These are phyloP conservation scores for Margarornis squamiger DNA, from an alignment of 2,797 vertebrate genomes.

Conservation along the genomic window DNA sequence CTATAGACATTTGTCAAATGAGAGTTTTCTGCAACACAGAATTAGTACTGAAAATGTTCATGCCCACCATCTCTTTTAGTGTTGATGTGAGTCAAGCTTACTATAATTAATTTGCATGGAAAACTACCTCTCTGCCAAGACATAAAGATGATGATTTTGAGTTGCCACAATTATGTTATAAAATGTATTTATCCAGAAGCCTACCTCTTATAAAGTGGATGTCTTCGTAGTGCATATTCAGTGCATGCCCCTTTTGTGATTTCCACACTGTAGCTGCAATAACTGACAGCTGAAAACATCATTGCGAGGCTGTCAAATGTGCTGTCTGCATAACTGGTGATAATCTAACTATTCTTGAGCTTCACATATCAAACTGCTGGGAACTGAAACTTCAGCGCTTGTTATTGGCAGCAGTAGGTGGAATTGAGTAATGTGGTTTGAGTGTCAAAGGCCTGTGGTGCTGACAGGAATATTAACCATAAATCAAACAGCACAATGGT, in stretches of 20 bases:
- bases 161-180: not conserved
- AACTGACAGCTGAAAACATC: constrained; percentile 38
- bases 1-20: not conserved
- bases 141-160: not conserved
- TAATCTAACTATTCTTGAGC: constrained; percentile 22
- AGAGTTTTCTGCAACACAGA: not conserved
- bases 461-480: constrained; percentile 1
- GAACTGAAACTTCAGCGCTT: not conserved
- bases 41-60: not conserved
- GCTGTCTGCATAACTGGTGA: constrained; percentile 22
- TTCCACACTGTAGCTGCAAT: not conserved
- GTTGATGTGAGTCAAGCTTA: not conserved
- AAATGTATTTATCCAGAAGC: not conserved
- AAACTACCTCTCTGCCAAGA: not conserved
- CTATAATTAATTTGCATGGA: constrained; percentile 3
- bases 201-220: not conserved
- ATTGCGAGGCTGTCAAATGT: not conserved
- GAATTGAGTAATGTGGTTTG: not conserved
- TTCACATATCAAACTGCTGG: not conserved
- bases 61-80: not conserved
- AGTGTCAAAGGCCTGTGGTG: not conserved
- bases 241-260: not conserved
- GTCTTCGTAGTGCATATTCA: not conserved
- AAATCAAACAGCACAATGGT: not conserved
- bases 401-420: constrained; percentile 14